Evolutionary conservation across 2,797 vertebrate genomes (phyloP), one percentile per base, ranked within the genome.

Genomic region (Astyanax mexicanus): DNA sequence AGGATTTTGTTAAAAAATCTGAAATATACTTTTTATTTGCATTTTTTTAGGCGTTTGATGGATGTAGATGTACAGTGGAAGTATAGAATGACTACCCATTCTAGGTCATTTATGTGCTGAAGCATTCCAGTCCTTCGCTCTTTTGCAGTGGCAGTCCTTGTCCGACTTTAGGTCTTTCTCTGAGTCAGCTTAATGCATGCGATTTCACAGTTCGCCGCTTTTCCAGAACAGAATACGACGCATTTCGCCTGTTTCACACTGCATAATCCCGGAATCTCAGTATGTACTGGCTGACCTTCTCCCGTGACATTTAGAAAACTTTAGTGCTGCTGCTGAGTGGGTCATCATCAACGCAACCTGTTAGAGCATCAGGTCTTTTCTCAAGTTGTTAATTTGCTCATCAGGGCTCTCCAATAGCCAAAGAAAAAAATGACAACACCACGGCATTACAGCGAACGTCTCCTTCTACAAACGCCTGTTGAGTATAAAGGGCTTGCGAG

Each of bases 251-350:
- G 13, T 45, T 74, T 74, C 62, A 44, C 62, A 45, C 19, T 35
- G 25, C 62, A 23, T 52, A 23, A 25, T 54, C 51, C 11, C 51
- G 44, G 62, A 27, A 69, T 64, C 42, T 17, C 40, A 37, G 21
- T 35, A 15, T 44, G 47, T 12, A 69, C 42, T 23, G 58, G 19
- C 27, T 38, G 57, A 73, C 45, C 49, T 62, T 74, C 54, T 38
- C 23, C 51, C 2, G 11, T 68, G 40, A 21, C 61, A 70, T 55
- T 68, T 71, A 71, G 64, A 66, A 74, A 77, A 78, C 52, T 81
- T 78, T 67, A 78, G 57, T 52, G 52, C 44, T 17, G 12, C 29
- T 44, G 37, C 52, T 55, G 67, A 79, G 10, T 42, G 58, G 29
- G 23, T 58, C 57, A 74, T 58, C 57, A 74, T 57, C 27, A 74